Evolutionary conservation across 1,140 invertebrate species (phyloP).

Genomic region (Pinna nobilis): DNA sequence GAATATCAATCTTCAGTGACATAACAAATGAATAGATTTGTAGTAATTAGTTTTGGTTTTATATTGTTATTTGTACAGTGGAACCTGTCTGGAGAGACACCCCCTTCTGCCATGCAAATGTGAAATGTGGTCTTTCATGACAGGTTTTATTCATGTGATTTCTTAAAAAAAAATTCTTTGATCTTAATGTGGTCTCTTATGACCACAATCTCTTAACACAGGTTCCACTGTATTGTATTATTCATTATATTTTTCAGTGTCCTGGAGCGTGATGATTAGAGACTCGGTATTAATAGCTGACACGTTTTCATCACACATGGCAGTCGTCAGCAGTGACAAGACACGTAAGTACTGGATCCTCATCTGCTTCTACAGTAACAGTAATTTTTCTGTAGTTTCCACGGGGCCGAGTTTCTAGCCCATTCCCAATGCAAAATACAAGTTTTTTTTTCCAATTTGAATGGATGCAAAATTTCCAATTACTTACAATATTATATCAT

Average conservation of each 20-base stretch:
- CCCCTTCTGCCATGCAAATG: not conserved
- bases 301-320: slow-evolving; percentile 80
- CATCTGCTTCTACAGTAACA: no score
- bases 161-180: not conserved
- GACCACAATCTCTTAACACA: not conserved
- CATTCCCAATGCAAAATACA: no score
- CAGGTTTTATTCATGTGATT: not conserved
- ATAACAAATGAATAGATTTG: no score
- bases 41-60: no score
- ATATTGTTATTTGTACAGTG: no score
- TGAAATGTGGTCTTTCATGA: not conserved
- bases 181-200: not conserved
- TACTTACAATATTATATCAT: no score
- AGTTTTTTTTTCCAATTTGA: no score
- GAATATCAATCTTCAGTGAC: no score
- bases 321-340: slow-evolving; percentile 77
- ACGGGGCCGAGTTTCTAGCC: no score
- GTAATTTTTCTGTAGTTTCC: no score
- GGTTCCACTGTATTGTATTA: not conserved
- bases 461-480: no score
- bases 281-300: slow-evolving; percentile 78
- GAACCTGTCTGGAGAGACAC: no score
- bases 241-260: slow-evolving; percentile 49
- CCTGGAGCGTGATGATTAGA: slow-evolving; percentile 76
- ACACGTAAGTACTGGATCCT: slow-evolving; percentile 18